Base-by-base conservation (phyloP, 1,140 invertebrate genomes). In the Pararge aegeria region DNA sequence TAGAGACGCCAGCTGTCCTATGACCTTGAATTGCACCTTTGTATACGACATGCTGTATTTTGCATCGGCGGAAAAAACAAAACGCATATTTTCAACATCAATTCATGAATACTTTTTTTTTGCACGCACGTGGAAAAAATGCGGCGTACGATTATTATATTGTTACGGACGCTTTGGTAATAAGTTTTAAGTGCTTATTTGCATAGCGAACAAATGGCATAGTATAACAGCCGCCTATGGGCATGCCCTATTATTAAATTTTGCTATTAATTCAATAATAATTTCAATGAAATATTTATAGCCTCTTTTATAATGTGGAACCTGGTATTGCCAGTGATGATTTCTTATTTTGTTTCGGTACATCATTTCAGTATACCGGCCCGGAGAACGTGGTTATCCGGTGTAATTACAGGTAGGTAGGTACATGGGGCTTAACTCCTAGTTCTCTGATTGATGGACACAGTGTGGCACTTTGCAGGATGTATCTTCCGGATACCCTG, bases 1-100 rank as follows among this genome's bases (percentile, higher is more conserved):
- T 87, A 87, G 75, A 79, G 61, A 61, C 34, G 44, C 72, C 85
- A 89, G 77, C 82, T 89, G 86, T 73, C 70, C 38, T 18, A 18
- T 70, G 78, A 75, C 86, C 86, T 89, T 87, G 86, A 66, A 72
- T 38, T 78, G 78, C 83, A 89, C 83, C 83, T 89, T 87, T 87
- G 81, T 83, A 62, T 61, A 65, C 69, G 68, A 75, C 70, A 73
- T 75, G 69, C 61, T 66, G 69, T 80, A 74, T 76, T 80, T 80
- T 81, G 73, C 74, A 80, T 80, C 60, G 77, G 66, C 30, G 30
- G 24, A 24, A 24, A 34, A 34, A 79, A 82, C 83, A 86, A 46
- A 83, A 71, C 75, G 68, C 56, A 78, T 73, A 76, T 79, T 77
- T 78, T 77, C 69, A 75, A 71, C 55, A 61, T 68, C 70, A 79